Percentiles rank a stretch among this genome's conserved stretches.
phyloP scores from a whole-genome alignment of 1,140 invertebrate genomes.

The Prorops nasuta region DNA sequence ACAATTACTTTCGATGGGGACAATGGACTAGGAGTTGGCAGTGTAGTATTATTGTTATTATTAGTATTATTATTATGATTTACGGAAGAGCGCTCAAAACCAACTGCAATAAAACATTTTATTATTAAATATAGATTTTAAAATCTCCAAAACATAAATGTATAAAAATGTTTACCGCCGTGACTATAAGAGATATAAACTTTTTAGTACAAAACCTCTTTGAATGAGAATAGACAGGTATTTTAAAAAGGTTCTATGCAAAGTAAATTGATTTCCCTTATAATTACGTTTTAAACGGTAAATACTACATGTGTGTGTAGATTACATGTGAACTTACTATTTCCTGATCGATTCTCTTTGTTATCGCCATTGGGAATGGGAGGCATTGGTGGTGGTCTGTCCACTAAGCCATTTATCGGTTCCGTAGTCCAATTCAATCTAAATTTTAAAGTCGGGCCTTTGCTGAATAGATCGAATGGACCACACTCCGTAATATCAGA shows the following conservation, averaged over 20 bases:
- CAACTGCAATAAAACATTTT: slow-evolving; percentile 41
- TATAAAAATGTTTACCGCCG: no score
- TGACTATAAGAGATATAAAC: no score
- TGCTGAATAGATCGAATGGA: slow-evolving; percentile 71
- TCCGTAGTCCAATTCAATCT: slow-evolving; percentile 79
- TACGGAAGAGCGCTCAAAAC: slow-evolving; percentile 42
- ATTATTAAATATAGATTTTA: not conserved
- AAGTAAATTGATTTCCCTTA: no score
- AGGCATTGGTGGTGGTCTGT: slow-evolving; percentile 58
- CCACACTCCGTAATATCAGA: slow-evolving; percentile 66
- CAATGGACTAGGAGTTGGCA: slow-evolving; percentile 47
- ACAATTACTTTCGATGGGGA: slow-evolving; percentile 41
- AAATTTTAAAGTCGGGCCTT: slow-evolving; percentile 80
- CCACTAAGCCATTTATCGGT: slow-evolving; percentile 68
- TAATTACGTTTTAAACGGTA: no score
- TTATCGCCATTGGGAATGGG: slow-evolving; percentile 58
- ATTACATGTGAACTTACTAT: slow-evolving; percentile 48
- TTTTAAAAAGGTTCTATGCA: no score
- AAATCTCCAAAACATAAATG: not conserved
- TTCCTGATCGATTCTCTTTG: slow-evolving; percentile 63
- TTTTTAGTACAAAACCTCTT: no score
- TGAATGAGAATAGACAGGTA: no score
- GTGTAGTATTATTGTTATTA: slow-evolving; percentile 45
- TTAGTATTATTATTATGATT: slow-evolving; percentile 43
- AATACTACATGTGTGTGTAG: no score